Evolutionary conservation across 2,888 invertebrate genomes (phyloP), one percentile per base, ranked within the genome.

Genomic region (Apotomis capreana): DNA sequence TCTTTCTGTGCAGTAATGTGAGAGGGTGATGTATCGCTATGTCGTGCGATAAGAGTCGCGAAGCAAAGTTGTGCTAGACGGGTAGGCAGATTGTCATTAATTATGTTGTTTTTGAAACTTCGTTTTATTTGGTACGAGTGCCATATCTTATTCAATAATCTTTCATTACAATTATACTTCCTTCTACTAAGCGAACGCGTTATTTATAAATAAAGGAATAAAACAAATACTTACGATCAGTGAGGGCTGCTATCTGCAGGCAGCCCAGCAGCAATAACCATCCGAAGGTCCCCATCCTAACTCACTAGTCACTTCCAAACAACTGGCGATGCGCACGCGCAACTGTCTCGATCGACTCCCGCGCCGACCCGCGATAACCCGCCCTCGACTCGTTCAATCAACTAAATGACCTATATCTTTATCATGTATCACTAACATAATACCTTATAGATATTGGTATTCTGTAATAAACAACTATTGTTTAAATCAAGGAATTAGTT

Each of bases 221-320:
- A 36, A 57, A 10, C 36, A 8, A 13, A 40, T 75, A 89, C 88
- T 87, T 80, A 89, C 89, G 80, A 52, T 87, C 85, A 6, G 83
- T 76, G 60, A 83, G 79, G 12, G 77, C 76, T 0, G 84, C 86
- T 52, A 80, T 63, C 73, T 80, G 76, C 9, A 84, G 75, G 69
- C 80, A 83, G 59, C 80, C 76, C 73, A 83, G 67, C 37, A 86
- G 62, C 46, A 85, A 15, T 49, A 36, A 8, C n/a, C 54, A 40
- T 0, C 55, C 1, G 9, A 52, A 5, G 12, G 13, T 51, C 37
- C 5, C 57, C 69, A 68, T 68, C 12, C 15, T 40, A 9, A n/a
- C 0, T 36, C n/a, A 26, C 26, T 15, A 4, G 12, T 36, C 36
- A 60, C 49, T 9, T 10, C 1, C 61, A 12, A 26, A 49, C 15